A percentile compares a stretch with the other conserved stretches of the same genome.
These are phyloP conservation scores for Tetraodon nigroviridis DNA, from an alignment of 2,113 vertebrate genomes.

Conservation along the genomic window DNA sequence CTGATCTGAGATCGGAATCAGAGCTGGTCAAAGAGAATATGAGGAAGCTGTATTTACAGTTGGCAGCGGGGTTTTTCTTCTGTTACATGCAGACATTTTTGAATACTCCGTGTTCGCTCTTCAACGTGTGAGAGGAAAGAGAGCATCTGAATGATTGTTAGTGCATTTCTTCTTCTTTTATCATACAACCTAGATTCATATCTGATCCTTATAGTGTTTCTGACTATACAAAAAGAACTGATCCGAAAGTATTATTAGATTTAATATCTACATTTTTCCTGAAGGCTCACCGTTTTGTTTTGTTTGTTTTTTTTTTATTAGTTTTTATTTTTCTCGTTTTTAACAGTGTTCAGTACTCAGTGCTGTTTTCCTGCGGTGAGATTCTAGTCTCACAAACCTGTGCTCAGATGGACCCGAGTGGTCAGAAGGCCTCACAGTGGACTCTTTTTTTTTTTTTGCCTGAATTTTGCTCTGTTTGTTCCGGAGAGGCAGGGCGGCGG, in stretches of 20 bases:
- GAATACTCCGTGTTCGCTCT: slow-evolving; percentile 35
- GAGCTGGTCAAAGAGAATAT: slow-evolving; percentile 33
- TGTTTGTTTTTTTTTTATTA: no score
- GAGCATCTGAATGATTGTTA: slow-evolving; percentile 71
- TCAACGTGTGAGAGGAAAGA: slow-evolving; percentile 34
- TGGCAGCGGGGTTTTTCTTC: slow-evolving; percentile 6
- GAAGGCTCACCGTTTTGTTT: slow-evolving; percentile 70
- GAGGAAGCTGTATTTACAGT: slow-evolving; percentile 57
- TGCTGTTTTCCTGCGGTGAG: slow-evolving; percentile 83
- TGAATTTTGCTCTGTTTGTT: slow-evolving; percentile 34
- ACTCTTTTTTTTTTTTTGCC: slow-evolving; percentile 44
- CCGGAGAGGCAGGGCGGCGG: slow-evolving; percentile 43
- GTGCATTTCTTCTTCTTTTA: slow-evolving; percentile 62
- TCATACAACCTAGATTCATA: slow-evolving; percentile 66
- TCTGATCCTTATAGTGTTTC: slow-evolving; percentile 65
- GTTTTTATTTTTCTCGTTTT: slow-evolving; percentile 28
- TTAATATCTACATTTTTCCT: slow-evolving; percentile 74
- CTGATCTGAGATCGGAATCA: slow-evolving; percentile 23
- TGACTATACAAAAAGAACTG: slow-evolving; percentile 74
- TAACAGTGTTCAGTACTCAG: slow-evolving; percentile 89
- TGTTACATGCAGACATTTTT: slow-evolving; percentile 26
- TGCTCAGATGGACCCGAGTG: slow-evolving; percentile 28
- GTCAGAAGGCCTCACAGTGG: slow-evolving; percentile 14
- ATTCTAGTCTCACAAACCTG: slow-evolving; percentile 60
- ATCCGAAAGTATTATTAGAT: slow-evolving; percentile 72